Evolutionary conservation across 2,797 vertebrate species (phyloP), one percentile per base, ranked within the genome.

Genomic region (Eptatretus atami): DNA sequence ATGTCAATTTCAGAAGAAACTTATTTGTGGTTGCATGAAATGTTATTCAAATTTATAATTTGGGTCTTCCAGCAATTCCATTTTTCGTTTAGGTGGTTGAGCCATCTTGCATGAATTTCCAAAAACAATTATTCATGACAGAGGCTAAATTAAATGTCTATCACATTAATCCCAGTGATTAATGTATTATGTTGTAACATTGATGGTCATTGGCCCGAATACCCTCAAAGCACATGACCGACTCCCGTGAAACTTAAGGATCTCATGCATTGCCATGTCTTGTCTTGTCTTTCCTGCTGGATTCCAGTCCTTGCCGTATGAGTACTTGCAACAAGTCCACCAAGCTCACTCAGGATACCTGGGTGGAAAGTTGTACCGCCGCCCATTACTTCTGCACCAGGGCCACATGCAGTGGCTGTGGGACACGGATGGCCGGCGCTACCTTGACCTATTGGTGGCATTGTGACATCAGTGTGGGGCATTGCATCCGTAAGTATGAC

Each of bases 381-480:
- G 75, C n/a, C 88, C 87, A 3, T 65, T 93, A 68, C 74, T 83
- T 66, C 69, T 92, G 66, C 78, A 86, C 69, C 86, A 94, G 71
- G 90, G 88, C 1, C 66, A 82, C 70, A 92, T 86, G 87, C 81
- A 98, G 70, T 98, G 86, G 85, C 66, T 98, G 24, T 93, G 85
- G 77, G 88, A 95, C 60, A 70, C 77, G 10, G 75, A 90, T 3
- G 88, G 87, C 15, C 77, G 61, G 25, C 75, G 87, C 67, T 98
- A 90, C 70, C 77, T 98, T 53, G 88, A 95, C 71, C 69, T 88
- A 19, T 93, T 71, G 83, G 79, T 10, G 90, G 90, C 24, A 81
- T 98, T 63, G 83, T 78, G 13, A 94, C 11, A 77, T 94, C 69
- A 76, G 80, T 64, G 79, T 88, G 53, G 88, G 90, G 53, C 88